A percentile compares a stretch with the other conserved stretches of the same genome.
Conservation (phyloP, 2,888 invertebrate species). For the Melanchra persicariae region DNA sequence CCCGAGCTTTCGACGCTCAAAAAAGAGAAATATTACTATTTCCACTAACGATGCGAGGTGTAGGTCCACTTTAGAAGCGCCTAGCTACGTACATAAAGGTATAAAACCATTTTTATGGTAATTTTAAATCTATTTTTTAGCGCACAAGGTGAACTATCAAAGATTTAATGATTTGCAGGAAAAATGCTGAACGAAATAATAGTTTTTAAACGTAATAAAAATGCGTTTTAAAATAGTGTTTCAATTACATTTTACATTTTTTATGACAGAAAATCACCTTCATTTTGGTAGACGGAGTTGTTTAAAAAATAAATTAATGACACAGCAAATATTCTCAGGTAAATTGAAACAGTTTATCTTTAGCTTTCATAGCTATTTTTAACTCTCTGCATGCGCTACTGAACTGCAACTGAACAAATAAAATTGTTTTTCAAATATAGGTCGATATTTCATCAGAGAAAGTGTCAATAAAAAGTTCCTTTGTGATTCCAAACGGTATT, state of each 20-base stretch:
- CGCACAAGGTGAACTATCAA: constrained; percentile 40
- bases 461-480: constrained; percentile 47
- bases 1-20: constrained; percentile 47
- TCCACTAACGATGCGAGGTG: constrained; percentile 57
- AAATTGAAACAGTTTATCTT: constrained; percentile 8
- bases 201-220: constrained; percentile 35
- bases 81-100: constrained; percentile 33
- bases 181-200: constrained; percentile 17
- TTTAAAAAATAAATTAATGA: constrained; percentile 15
- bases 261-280: neutral
- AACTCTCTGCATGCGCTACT: constrained; percentile 29
- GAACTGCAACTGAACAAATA: constrained; percentile 5
- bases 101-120: constrained; percentile 46
- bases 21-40: constrained; percentile 60
- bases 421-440: constrained; percentile 13
- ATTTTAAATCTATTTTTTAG: constrained; percentile 33
- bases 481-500: constrained; percentile 36
- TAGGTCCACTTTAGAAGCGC: constrained; percentile 38
- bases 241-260: constrained; percentile 18
- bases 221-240: neutral
- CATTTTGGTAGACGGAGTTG: neutral
- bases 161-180: constrained; percentile 38
- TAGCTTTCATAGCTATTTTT: neutral
- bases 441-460: constrained; percentile 25
- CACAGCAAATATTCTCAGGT: neutral